These are phyloP conservation scores for Etheostoma perlongum DNA, from an alignment of 2,797 vertebrate genomes.

Conservation along the genomic window DNA sequence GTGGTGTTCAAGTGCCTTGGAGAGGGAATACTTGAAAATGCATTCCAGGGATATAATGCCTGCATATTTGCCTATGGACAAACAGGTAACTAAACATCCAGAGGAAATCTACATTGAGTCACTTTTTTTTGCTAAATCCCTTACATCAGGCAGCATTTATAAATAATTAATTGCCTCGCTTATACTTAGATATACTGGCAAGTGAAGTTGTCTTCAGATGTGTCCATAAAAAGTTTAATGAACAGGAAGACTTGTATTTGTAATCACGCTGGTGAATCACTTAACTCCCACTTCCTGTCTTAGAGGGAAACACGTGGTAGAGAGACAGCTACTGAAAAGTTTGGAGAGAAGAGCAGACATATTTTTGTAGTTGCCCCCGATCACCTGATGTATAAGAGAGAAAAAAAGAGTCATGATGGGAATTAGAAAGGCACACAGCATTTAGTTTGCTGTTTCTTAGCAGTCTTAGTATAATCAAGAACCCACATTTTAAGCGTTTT, in stretches of 20 bases:
- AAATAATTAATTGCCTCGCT: neutral
- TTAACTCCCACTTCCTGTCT: constrained; percentile 62
- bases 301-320: constrained; percentile 25
- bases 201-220: constrained; percentile 34
- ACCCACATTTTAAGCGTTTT: neutral
- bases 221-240: constrained; percentile 43
- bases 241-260: constrained; percentile 72
- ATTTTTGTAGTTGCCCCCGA: constrained; percentile 11
- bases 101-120: neutral
- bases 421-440: neutral
- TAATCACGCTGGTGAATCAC: constrained; percentile 67
- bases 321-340: constrained; percentile 35
- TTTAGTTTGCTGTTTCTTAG: neutral
- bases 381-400: neutral
- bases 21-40: constrained; percentile 99
- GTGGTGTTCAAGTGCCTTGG: constrained; percentile 99
- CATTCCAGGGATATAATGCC: constrained; percentile 99
- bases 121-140: constrained; percentile 7
- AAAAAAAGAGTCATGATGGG: neutral
- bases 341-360: constrained; percentile 17
- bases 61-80: constrained; percentile 99
- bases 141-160: constrained; percentile 1
- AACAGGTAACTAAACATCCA: constrained; percentile 89
- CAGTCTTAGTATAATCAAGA: neutral
- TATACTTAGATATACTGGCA: constrained; percentile 34